Evolutionary conservation across 92 coral and sea anemone species (phyloP).

Genomic region (Heliopora coerulea): DNA sequence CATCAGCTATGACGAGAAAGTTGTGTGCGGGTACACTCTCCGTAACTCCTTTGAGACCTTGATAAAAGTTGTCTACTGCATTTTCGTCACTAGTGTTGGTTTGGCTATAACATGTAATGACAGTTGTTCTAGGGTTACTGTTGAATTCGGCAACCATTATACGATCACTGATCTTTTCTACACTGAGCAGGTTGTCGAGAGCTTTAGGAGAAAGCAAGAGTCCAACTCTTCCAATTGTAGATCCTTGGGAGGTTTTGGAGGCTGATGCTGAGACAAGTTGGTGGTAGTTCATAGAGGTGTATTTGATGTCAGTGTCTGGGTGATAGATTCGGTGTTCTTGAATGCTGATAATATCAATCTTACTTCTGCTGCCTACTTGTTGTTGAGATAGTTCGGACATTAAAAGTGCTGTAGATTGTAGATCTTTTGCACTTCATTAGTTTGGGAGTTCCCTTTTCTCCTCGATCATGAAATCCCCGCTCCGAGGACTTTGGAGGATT

Average conservation of each 20-base stretch:
- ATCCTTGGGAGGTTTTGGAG: not conserved
- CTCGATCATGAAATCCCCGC: constrained; percentile 27
- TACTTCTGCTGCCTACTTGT: constrained; percentile 13
- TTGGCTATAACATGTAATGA: not conserved
- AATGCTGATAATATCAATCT: not conserved
- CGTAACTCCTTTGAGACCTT: not conserved
- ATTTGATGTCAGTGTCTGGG: not conserved
- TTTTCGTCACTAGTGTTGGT: not conserved
- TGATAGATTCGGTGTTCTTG: constrained; percentile 11
- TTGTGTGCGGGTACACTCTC: constrained; percentile 3
- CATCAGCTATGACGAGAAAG: not conserved
- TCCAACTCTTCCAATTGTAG: constrained; percentile 18
- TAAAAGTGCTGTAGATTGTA: constrained; percentile 38
- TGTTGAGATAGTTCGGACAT: constrained; percentile 27
- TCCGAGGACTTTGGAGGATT: constrained; percentile 7
- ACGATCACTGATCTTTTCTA: not conserved
- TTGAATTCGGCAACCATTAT: constrained; percentile 2
- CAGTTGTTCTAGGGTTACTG: not conserved
- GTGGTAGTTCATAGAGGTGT: not conserved
- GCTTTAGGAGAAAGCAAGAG: constrained; percentile 4
- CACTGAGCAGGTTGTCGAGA: not conserved
- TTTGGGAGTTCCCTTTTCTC: not conserved
- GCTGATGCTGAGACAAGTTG: constrained; percentile 12
- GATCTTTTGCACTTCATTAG: constrained; percentile 30
- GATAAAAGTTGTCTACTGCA: not conserved